Percentiles rank a stretch among this genome's conserved stretches.
These are phyloP conservation scores for Tarsius wallacei DNA, from an alignment of 2,797 vertebrate species.

Conservation along the genomic window DNA sequence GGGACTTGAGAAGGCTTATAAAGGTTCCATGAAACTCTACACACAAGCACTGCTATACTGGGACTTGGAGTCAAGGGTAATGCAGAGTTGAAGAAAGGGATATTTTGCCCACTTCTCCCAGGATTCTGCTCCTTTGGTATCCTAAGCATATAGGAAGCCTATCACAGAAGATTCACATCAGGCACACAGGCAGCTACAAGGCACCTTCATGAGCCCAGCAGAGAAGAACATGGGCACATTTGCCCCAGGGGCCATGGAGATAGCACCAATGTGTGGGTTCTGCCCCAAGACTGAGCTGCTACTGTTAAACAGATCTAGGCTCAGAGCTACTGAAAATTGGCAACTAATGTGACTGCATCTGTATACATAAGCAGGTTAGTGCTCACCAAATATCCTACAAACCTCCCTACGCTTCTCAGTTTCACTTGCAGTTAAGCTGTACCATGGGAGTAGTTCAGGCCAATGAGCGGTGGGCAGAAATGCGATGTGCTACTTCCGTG, in stretches of 20 bases:
- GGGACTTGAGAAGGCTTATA: too few species aligned
- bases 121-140: not conserved
- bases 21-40: not conserved
- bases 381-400: too few species aligned
- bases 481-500: not conserved
- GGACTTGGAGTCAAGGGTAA: not conserved
- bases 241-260: not conserved
- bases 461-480: not conserved
- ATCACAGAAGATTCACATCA: not conserved
- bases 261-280: not conserved
- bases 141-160: accelerated
- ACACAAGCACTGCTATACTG: not conserved
- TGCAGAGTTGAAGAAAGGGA: not conserved
- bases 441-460: too few species aligned
- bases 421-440: not conserved
- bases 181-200: not conserved
- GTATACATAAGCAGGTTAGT: not conserved
- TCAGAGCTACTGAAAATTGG: not conserved
- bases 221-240: not conserved
- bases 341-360: too few species aligned
- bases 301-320: not conserved
- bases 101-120: not conserved
- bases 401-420: not conserved
- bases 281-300: not conserved
- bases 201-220: too few species aligned